Percentiles rank a stretch among this genome's conserved stretches.
These are phyloP conservation scores for Sebastes taczanowskii DNA, from an alignment of 2,797 vertebrate genomes.

Conservation along the genomic window DNA sequence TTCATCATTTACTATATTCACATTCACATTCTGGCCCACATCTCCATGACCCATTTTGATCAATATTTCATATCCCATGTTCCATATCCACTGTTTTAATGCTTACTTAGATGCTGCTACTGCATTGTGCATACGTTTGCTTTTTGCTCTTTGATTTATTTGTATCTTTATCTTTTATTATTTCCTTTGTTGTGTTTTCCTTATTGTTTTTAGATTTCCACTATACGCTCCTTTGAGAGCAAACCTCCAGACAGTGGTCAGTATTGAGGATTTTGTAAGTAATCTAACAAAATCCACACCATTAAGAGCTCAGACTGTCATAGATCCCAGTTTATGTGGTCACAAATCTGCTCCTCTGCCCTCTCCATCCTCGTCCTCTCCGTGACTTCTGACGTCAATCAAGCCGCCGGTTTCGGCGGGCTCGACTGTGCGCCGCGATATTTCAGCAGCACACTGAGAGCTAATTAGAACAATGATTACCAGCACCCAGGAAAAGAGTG, in stretches of 20 bases:
- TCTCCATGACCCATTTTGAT: background rate
- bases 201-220: background rate
- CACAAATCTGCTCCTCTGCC: background rate
- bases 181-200: background rate
- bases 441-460: slow-evolving; percentile 43
- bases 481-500: slow-evolving; percentile 36
- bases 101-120: background rate
- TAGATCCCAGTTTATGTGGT: slow-evolving; percentile 3
- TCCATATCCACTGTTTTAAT: background rate
- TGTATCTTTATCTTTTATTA: background rate
- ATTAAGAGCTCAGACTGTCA: background rate
- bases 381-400: slow-evolving; percentile 27
- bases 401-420: background rate
- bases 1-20: background rate
- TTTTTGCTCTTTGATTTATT: background rate
- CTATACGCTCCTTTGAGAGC: background rate
- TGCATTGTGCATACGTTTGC: background rate
- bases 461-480: slow-evolving; percentile 68
- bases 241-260: background rate
- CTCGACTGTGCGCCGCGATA: background rate
- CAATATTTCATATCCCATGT: slow-evolving; percentile 11
- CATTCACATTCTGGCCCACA: slow-evolving; percentile 4
- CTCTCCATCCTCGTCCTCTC: slow-evolving; percentile 10
- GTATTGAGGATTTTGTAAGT: background rate
- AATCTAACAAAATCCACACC: slow-evolving; percentile 1